Evolutionary conservation across 2,888 invertebrate genomes (phyloP), one percentile per base, ranked within the genome.

Genomic region (Tachina lurida): DNA sequence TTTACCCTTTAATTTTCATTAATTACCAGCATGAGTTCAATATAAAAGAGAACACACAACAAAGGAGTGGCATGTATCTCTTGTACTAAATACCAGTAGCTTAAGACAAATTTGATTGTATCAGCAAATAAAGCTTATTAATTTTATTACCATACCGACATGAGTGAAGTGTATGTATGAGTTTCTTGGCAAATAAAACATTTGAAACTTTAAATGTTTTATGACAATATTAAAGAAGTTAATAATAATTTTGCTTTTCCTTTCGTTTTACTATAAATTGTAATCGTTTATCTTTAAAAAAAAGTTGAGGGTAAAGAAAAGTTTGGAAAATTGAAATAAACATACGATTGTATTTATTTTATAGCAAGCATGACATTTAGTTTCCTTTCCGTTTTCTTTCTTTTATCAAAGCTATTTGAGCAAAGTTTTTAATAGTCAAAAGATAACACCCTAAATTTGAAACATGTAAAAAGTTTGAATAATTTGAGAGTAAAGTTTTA

Each of bases 1-100:
- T 90, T 90, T 87, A 89, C 89, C 90, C 89, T 88, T 89, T 90
- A 89, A 90, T 90, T 90, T 89, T 88, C 85, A 86, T 89, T 90
- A 89, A 90, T 89, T 91, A 89, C 84, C 79, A 83, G 79, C 68
- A 83, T 83, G 79, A 86, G 76, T 79, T 75, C 63, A 58, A 83
- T 49, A 82, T 19, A 67, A 70, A 58, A 74, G 47, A 47, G 47
- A 47, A 43, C 4, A 12, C 54, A 41, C 10, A 43, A 1, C n/a
- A 9, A 19, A 0, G 12, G 4, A 75, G 19, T 12, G 10, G 0
- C 17, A 15, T 54, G 60, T 12, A 41, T 22, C 3, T 22, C 1
- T 3, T 31, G 3, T 31, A 31, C 31, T 31, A 39, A 63, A 81
- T 41, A 77, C 73, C 73, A 77, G 80, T 54, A 86, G 82, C 71